These are phyloP conservation scores for Theretra japonica DNA, from an alignment of 2,888 invertebrate species.

Conservation along the genomic window DNA sequence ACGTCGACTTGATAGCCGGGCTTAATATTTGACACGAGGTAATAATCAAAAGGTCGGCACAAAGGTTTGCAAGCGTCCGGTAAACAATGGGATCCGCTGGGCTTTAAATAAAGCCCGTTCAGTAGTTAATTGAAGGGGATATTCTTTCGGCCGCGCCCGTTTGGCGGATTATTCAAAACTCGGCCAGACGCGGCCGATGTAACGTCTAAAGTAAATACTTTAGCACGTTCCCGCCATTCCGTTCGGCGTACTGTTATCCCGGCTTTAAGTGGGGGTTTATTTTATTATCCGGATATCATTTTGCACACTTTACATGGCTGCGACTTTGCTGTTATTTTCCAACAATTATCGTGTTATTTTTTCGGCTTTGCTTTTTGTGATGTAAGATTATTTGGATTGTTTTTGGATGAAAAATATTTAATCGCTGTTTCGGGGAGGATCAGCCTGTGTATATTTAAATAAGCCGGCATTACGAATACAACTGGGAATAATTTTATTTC, in stretches of 20 bases:
- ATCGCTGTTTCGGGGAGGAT: neutral
- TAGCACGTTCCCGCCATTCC: slow-evolving; percentile 27
- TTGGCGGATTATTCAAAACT: slow-evolving; percentile 34
- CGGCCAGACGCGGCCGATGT: slow-evolving; percentile 26
- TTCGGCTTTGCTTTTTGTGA: neutral
- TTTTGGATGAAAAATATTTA: neutral
- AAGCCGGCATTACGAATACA: neutral
- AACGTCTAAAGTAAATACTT: slow-evolving; percentile 33
- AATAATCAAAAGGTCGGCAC: slow-evolving; percentile 16
- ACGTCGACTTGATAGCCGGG: neutral
- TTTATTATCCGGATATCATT: slow-evolving; percentile 29
- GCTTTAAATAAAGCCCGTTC: slow-evolving; percentile 31
- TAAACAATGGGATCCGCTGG: slow-evolving; percentile 24
- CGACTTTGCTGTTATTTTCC: neutral
- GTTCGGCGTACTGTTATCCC: neutral
- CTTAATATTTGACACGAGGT: slow-evolving; percentile 15
- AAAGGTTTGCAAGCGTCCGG: slow-evolving; percentile 3
- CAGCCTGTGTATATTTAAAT: neutral
- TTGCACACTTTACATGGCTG: slow-evolving; percentile 15
- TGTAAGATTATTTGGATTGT: neutral
- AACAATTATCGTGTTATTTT: slow-evolving; percentile 7
- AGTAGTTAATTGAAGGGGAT: slow-evolving; percentile 34
- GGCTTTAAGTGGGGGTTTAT: slow-evolving; percentile 23
- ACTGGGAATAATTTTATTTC: neutral
- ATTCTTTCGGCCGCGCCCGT: slow-evolving; percentile 31